A percentile compares a stretch with the other conserved stretches of the same genome.
Evolutionary conservation across 2,797 vertebrate species (phyloP).

Genomic region (Chaunax sp.): DNA sequence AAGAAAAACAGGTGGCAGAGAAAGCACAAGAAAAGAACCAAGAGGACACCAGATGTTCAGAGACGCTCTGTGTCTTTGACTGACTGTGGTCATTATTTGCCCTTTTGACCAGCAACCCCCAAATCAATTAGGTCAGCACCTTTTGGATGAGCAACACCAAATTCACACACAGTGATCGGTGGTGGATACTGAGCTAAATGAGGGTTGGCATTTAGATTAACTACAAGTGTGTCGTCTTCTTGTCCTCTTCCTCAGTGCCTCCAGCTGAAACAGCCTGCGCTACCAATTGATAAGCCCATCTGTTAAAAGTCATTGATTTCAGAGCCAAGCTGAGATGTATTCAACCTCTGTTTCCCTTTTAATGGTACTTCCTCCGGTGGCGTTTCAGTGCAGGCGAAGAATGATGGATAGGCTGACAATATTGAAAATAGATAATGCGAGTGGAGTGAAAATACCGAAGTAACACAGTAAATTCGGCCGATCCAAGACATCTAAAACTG

Average conservation of each 20-base stretch:
- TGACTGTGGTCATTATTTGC: slow-evolving; percentile 29
- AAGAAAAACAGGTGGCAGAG: slow-evolving; percentile 15
- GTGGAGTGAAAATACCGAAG: slow-evolving; percentile 43
- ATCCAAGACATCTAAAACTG: slow-evolving; percentile 18
- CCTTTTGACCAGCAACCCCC: slow-evolving; percentile 32
- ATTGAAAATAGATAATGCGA: slow-evolving; percentile 70
- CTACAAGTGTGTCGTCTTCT: slow-evolving; percentile 30
- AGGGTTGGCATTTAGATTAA: slow-evolving; percentile 46
- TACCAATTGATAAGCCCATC: slow-evolving; percentile 73
- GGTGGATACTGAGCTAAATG: slow-evolving; percentile 32
- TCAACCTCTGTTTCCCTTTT: slow-evolving; percentile 78
- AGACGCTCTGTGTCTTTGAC: slow-evolving; percentile 20
- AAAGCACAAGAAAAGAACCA: slow-evolving; percentile 3
- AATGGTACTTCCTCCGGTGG: slow-evolving; percentile 68
- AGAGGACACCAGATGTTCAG: slow-evolving; percentile 5
- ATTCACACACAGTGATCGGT: slow-evolving; percentile 12
- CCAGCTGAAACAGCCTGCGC: slow-evolving; percentile 42
- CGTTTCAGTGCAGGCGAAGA: slow-evolving; percentile 61
- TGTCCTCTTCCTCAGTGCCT: slow-evolving; percentile 28
- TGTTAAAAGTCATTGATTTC: slow-evolving; percentile 75
- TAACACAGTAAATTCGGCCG: slow-evolving; percentile 38
- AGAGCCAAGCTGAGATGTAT: slow-evolving; percentile 63
- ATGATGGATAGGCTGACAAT: slow-evolving; percentile 60
- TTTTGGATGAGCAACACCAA: slow-evolving; percentile 13
- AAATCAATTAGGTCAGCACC: slow-evolving; percentile 27